phyloP scores from a whole-genome alignment of 2,888 invertebrate species.

The Trachelus troglodyta region DNA sequence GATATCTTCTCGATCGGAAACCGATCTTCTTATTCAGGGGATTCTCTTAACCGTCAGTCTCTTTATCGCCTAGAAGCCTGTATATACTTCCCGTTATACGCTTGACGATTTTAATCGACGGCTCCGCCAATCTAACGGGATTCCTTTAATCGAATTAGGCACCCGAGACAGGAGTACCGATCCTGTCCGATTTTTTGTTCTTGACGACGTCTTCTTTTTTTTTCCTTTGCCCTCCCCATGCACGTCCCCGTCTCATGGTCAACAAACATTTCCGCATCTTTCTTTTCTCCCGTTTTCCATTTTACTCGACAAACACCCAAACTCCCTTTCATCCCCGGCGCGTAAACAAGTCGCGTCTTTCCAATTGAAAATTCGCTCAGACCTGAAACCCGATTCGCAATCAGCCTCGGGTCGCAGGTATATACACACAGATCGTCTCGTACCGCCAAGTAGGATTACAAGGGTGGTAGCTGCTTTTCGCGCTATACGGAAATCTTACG shows the following conservation, averaged over 20 bases:
- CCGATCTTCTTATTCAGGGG: constrained; percentile 10
- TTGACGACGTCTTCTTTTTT: constrained; percentile 9
- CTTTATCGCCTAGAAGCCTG: constrained; percentile 11
- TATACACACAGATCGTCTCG: background rate
- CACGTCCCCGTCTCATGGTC: background rate
- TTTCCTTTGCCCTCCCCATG: background rate
- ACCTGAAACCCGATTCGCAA: background rate
- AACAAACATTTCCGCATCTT: constrained; percentile 18
- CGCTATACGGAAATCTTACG: background rate
- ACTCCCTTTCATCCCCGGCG: background rate
- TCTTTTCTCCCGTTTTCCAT: constrained; percentile 2
- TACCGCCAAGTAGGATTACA: background rate
- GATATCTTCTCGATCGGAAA: constrained; percentile 38
- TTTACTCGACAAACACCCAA: background rate
- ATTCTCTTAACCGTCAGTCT: constrained; percentile 15
- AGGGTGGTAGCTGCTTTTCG: background rate
- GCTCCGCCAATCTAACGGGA: background rate
- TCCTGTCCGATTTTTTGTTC: constrained; percentile 3
- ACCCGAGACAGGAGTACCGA: background rate
- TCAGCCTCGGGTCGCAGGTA: background rate
- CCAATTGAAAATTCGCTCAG: background rate
- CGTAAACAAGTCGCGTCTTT: background rate
- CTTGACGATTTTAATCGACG: background rate
- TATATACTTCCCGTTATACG: constrained; percentile 1
- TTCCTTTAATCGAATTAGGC: background rate